Evolutionary conservation across 2,113 vertebrate genomes (phyloP), one percentile per base, ranked within the genome.

Genomic region (Malurus elegans): DNA sequence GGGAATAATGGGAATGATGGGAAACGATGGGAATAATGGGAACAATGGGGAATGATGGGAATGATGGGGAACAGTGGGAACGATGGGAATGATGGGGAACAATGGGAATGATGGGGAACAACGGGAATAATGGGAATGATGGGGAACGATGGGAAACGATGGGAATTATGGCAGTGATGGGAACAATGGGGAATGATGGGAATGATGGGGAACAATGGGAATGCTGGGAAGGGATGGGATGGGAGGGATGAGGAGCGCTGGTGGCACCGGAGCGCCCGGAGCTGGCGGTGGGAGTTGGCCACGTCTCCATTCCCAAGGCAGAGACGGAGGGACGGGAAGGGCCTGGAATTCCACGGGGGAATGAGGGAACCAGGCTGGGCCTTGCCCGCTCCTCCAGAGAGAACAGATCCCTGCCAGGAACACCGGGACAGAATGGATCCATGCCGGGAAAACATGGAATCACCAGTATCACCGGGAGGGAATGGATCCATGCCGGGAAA

Each of bases 331-430:
- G 48, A 50, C 14, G 48, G 51, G 62, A n/a, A 42, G 10, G 34
- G 57, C 12, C 45, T 50, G 74, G 57, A 45, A 67, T 81, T 58
- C 53, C 18, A 31, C 1, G 4, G 29, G 42, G n/a, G 53, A 67
- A 32, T 26, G 28, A 53, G 48, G 48, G 18, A 12, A 12, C 3
- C 7, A 11, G 32, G 32, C 28, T 71, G 69, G 50, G 69, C 20
- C 50, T 40, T 3, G 0, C 8, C 73, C 4, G n/a, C 42, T 31
- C 9, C 28, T 61, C 45, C 1, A 1, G 34, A 61, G 10, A 45
- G 44, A 50, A 76, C 16, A 1, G 14, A 64, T 42, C 40, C n/a
- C n/a, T 32, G 21, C 12, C 0, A 8, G 70, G 47, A 69, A 69
- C 9, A 19, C 32, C 3, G 24, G 7, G 31, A 66, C 17, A 8